Evolutionary conservation across 2,888 invertebrate species (phyloP).

Genomic region (Eupeodes luniger): DNA sequence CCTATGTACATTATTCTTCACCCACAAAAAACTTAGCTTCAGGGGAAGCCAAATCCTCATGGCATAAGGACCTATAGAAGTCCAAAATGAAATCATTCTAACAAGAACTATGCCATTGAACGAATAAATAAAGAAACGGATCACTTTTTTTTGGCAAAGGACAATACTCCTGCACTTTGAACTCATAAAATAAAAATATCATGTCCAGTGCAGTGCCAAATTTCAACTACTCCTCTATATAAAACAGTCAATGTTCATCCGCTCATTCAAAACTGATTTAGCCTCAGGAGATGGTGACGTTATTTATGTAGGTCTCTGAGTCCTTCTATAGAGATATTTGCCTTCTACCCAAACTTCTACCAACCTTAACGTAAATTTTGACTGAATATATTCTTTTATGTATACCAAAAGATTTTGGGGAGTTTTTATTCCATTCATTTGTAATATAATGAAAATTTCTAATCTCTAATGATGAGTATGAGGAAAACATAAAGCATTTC

Average conservation of each 20-base stretch:
- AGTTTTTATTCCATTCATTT: conserved; percentile 5
- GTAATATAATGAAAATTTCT: conserved; percentile 31
- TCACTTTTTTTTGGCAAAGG: conserved; percentile 58
- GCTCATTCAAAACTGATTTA: conserved; percentile 33
- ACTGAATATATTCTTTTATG: neutral
- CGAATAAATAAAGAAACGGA: conserved; percentile 21
- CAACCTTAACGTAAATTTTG: neutral
- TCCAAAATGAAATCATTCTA: conserved; percentile 47
- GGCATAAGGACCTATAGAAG: conserved; percentile 7
- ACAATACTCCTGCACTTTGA: conserved; percentile 52
- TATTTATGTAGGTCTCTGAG: neutral
- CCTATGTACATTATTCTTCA: neutral
- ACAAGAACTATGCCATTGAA: conserved; percentile 32
- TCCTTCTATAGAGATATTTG: conserved; percentile 10
- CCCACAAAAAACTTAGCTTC: conserved; percentile 20
- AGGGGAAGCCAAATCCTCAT: conserved; percentile 36
- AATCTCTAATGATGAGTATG: conserved; percentile 17
- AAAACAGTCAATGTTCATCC: conserved; percentile 27
- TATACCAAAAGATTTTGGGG: neutral
- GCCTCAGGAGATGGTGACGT: conserved; percentile 45
- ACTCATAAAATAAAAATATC: conserved; percentile 63
- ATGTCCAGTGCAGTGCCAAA: conserved; percentile 72
- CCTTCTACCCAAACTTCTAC: conserved; percentile 28
- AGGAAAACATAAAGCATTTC: neutral
- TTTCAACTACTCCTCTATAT: conserved; percentile 2